Conservation (phyloP, 2,113 vertebrate genomes). For the Rhea americana region DNA sequence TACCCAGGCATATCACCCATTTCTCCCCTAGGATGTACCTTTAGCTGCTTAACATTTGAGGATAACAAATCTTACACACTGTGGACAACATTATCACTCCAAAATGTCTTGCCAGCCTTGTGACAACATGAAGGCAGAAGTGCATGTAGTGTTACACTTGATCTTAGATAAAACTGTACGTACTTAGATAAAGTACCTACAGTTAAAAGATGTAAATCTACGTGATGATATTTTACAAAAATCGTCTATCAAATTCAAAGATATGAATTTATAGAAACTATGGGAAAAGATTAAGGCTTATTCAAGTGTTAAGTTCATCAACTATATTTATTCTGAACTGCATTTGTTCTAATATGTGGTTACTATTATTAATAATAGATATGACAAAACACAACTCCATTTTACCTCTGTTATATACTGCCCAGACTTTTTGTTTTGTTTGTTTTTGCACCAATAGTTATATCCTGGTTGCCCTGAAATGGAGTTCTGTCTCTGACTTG, state of each 20-base stretch:
- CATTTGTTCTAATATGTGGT: not conserved
- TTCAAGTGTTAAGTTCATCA: not conserved
- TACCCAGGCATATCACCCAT: not conserved
- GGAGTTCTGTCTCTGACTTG: not conserved
- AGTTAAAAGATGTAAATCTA: not conserved
- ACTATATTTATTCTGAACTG: not conserved
- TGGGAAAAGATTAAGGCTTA: not conserved
- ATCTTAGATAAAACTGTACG: not conserved
- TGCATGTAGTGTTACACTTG: not conserved
- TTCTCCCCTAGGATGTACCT: not conserved
- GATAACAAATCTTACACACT: not conserved
- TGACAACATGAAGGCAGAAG: not conserved
- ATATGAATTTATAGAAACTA: not conserved
- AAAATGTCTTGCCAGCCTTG: not conserved
- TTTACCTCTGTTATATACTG: not conserved
- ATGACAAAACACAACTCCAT: not conserved
- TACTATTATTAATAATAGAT: not conserved
- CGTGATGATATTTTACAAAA: not conserved
- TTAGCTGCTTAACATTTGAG: not conserved
- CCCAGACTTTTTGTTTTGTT: not conserved
- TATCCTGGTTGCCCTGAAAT: rapidly evolving
- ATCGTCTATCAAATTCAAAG: not conserved
- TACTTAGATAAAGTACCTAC: too few relatives aligned
- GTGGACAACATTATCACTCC: not conserved
- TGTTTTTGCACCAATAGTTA: not conserved